Conservation (phyloP, 2,888 invertebrate species). For the Cephus pygmeus region DNA sequence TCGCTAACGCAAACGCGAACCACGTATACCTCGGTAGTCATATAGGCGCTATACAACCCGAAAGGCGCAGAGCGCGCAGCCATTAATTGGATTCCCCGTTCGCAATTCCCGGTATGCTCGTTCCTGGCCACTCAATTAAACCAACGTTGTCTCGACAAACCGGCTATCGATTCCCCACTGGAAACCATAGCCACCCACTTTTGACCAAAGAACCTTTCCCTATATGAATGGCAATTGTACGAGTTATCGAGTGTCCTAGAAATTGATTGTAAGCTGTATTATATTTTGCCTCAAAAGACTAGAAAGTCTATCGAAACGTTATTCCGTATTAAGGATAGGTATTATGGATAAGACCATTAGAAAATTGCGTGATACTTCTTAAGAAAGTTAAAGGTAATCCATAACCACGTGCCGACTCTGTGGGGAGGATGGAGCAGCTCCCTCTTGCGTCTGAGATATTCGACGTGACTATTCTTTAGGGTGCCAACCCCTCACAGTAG, state of each 20-base stretch:
- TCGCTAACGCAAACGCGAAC: neutral
- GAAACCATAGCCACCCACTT: neutral
- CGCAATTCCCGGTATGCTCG: slow-evolving; percentile 46
- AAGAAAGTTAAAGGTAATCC: neutral
- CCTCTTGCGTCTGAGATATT: neutral
- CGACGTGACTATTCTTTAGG: neutral
- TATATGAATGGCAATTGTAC: neutral
- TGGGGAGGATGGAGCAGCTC: too few relatives aligned
- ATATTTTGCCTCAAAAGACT: too few relatives aligned
- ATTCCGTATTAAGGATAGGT: neutral
- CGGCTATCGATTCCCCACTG: slow-evolving; percentile 25
- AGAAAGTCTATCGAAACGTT: neutral
- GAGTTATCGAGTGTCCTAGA: neutral
- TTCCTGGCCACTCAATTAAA: slow-evolving; percentile 47
- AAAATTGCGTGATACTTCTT: neutral
- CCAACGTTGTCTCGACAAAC: slow-evolving; percentile 36
- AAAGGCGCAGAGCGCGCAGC: slow-evolving; percentile 34
- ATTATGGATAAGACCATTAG: neutral
- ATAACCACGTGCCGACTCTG: neutral
- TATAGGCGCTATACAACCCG: neutral
- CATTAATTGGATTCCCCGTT: slow-evolving; percentile 53
- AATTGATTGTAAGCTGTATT: too few relatives aligned
- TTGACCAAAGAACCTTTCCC: neutral
- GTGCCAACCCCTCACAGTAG: neutral
- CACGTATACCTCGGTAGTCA: neutral